A percentile compares a stretch with the other conserved stretches of the same genome.
phyloP scores from a whole-genome alignment of 2,888 invertebrate species.

The Ochlodes sylvanus region DNA sequence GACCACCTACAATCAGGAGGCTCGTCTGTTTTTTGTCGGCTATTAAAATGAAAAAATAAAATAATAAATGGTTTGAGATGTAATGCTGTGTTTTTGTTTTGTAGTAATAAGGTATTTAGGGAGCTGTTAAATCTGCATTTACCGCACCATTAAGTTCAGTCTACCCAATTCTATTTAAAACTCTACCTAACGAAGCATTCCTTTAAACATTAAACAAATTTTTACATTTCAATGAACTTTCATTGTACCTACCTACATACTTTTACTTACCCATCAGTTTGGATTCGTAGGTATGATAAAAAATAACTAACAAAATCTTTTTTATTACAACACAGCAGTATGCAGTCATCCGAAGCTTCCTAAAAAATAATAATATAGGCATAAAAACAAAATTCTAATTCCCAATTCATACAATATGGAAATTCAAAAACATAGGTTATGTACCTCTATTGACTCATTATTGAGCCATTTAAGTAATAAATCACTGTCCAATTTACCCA shows the following conservation, averaged over 20 bases:
- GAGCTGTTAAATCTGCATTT: too few relatives aligned
- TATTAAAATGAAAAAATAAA: too few relatives aligned
- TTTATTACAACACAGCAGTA: conserved; percentile 67
- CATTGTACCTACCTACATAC: neutral
- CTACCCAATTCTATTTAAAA: neutral
- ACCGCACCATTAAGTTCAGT: neutral
- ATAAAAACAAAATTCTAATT: neutral
- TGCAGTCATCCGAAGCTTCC: conserved; percentile 70
- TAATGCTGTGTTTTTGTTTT: too few relatives aligned
- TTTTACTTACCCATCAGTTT: conserved; percentile 77
- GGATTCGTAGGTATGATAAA: conserved; percentile 81
- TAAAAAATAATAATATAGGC: conserved; percentile 52
- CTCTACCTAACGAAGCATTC: neutral
- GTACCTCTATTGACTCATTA: conserved; percentile 70
- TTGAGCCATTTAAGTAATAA: conserved; percentile 77
- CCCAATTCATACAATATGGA: conserved; percentile 27
- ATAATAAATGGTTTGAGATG: too few relatives aligned
- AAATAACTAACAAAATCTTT: conserved; percentile 85
- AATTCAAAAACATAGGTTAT: conserved; percentile 56
- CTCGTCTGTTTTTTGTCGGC: too few relatives aligned
- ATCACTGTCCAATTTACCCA: conserved; percentile 67
- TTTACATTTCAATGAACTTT: conserved; percentile 29
- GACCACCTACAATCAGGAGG: too few relatives aligned
- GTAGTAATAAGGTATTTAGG: too few relatives aligned
- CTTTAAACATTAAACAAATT: neutral